These are phyloP conservation scores for Cyprinus carpio DNA, from an alignment of 2,113 vertebrate genomes.

Conservation along the genomic window DNA sequence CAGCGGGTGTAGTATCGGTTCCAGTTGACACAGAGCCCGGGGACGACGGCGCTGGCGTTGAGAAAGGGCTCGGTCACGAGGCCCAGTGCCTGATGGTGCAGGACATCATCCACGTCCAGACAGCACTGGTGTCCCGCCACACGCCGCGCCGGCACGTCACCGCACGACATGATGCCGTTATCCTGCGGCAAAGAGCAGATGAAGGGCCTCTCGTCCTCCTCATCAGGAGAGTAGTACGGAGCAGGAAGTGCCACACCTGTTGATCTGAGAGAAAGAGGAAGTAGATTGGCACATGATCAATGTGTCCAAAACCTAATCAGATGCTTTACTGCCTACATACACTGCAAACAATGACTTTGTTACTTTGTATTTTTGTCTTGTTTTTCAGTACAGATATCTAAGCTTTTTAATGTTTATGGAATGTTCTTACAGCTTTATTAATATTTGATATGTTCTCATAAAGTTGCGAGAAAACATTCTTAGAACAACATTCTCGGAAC, in stretches of 20 bases:
- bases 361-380: no score
- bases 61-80: constrained; percentile 73
- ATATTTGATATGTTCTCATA: no score
- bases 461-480: no score
- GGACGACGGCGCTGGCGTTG: constrained; percentile 76
- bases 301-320: neutral
- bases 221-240: constrained; percentile 90
- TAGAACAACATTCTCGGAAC: no score
- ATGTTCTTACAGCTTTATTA: no score
- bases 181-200: constrained; percentile 95
- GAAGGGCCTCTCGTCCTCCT: constrained; percentile 95
- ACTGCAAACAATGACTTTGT: no score
- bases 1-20: constrained; percentile 95
- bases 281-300: no score
- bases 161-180: constrained; percentile 97
- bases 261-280: constrained; percentile 68
- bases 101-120: constrained; percentile 88
- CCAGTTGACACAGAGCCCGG: constrained; percentile 95
- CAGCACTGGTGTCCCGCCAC: constrained; percentile 88
- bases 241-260: constrained; percentile 85
- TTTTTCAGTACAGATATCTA: no score
- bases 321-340: no score
- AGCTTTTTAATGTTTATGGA: no score
- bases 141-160: constrained; percentile 86
- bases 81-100: constrained; percentile 82